Evolutionary conservation across 2,797 vertebrate species (phyloP).

Genomic region (Picus viridis): DNA sequence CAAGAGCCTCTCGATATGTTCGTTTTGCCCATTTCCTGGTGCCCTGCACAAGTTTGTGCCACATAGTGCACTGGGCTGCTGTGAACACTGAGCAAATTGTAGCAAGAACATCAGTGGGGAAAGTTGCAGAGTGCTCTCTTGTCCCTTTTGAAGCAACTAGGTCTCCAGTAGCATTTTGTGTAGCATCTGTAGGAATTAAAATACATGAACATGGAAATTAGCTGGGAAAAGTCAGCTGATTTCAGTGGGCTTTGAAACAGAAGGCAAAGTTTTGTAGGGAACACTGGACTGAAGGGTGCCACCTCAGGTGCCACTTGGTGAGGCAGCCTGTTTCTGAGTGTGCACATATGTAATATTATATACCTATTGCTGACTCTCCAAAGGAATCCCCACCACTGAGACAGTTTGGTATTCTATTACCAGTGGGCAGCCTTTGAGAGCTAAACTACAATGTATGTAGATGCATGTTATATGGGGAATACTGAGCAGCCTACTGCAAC

Average conservation of each 20-base stretch:
- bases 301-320: accelerated
- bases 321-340: not conserved
- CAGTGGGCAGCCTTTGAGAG: not conserved
- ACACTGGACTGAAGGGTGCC: accelerated
- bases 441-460: not conserved
- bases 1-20: accelerated
- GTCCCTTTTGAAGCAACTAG: not conserved
- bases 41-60: no score
- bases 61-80: not conserved
- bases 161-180: not conserved
- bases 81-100: not conserved
- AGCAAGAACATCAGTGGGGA: accelerated
- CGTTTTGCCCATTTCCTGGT: not conserved
- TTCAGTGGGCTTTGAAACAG: not conserved
- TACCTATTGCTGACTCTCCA: not conserved
- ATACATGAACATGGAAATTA: not conserved
- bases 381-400: not conserved
- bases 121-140: not conserved
- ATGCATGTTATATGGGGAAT: not conserved
- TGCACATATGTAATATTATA: not conserved
- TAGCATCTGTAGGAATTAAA: not conserved
- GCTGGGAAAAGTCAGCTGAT: not conserved
- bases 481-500: not conserved
- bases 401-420: not conserved
- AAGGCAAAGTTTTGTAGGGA: not conserved